phyloP scores from a whole-genome alignment of 2,113 vertebrate species.

The Zootoca vivipara region DNA sequence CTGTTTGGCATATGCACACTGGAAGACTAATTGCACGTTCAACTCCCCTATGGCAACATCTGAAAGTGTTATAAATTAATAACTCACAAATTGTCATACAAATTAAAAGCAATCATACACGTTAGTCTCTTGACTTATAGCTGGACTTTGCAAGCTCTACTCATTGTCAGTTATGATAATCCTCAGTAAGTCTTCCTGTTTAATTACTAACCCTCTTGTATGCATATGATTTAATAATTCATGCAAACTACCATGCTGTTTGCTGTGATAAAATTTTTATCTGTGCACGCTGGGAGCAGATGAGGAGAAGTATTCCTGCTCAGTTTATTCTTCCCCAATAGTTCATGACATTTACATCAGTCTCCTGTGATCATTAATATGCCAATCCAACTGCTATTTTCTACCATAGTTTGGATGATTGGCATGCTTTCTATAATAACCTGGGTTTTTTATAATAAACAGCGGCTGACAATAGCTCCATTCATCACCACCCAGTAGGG shows the following conservation, averaged over 20 bases:
- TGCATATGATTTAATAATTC: constrained; percentile 73
- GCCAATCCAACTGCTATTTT: constrained; percentile 63
- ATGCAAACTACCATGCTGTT: constrained; percentile 70
- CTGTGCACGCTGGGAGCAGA: constrained; percentile 59
- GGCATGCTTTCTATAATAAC: constrained; percentile 59
- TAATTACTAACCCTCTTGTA: constrained; percentile 66
- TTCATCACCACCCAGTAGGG: constrained; percentile 20
- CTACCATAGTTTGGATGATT: constrained; percentile 59
- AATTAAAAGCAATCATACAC: constrained; percentile 62
- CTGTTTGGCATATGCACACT: constrained; percentile 39
- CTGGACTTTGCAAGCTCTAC: constrained; percentile 52
- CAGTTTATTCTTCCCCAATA: constrained; percentile 71
- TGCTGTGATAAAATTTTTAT: constrained; percentile 76
- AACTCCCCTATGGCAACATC: constrained; percentile 32
- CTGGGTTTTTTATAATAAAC: constrained; percentile 47
- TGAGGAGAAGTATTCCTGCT: constrained; percentile 49
- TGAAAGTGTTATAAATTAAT: constrained; percentile 63
- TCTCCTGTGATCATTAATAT: constrained; percentile 70
- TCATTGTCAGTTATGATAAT: constrained; percentile 67
- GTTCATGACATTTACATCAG: constrained; percentile 70
- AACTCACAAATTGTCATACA: constrained; percentile 52
- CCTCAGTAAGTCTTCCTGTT: constrained; percentile 61
- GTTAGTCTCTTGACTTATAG: constrained; percentile 57
- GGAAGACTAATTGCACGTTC: constrained; percentile 46
- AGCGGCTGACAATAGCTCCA: constrained; percentile 49